Base-by-base conservation (phyloP, 2,888 invertebrate species). In the Leistus spinibarbis region DNA sequence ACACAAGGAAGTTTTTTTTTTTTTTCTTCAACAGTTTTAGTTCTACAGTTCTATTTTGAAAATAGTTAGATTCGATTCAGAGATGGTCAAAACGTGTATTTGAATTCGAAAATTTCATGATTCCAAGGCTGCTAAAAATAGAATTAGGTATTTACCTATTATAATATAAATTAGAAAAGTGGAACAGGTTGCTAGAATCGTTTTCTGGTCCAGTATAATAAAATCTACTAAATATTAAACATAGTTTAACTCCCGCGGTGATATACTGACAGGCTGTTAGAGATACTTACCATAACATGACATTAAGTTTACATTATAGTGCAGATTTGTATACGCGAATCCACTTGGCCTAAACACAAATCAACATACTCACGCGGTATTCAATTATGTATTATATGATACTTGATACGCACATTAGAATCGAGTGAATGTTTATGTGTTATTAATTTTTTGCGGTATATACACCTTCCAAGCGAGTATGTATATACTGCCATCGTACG, bases 301-400 rank as follows among this genome's bases (percentile, higher is more conserved):
- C 54, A 64, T 27, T 56, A 27, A 66, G 73, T 73, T 66, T 73
- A 73, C 67, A 66, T 66, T 73, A 66, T 60, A 56, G 56, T 72
- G 67, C 73, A 74, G 67, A 67, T 67, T 74, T 74, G 73, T 74
- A 40, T 74, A 74, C 73, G 67, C 57, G 57, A 73, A 54, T 64
- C 64, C 9, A 60, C 57, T 19, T 57, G 57, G 40, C 40, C n/a
- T 19, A 56, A 27, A 20, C 63, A 27, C 23, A 27, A 70, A 60
- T 60, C 57, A 19, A 23, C 27, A 23, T 10, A 69, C 57, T 17
- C 13, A 69, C 40, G 40, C 40, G 10, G 7, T 13, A 40, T 5
- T 10, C 10, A 40, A 10, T 40, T 40, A 40, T 40, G 13, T 13
- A 4, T 10, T 3, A 40, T 40, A 7, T 4, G 40, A 27, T 27